Evolutionary conservation across 2,113 vertebrate genomes (phyloP).

Genomic region (Apteryx owenii): DNA sequence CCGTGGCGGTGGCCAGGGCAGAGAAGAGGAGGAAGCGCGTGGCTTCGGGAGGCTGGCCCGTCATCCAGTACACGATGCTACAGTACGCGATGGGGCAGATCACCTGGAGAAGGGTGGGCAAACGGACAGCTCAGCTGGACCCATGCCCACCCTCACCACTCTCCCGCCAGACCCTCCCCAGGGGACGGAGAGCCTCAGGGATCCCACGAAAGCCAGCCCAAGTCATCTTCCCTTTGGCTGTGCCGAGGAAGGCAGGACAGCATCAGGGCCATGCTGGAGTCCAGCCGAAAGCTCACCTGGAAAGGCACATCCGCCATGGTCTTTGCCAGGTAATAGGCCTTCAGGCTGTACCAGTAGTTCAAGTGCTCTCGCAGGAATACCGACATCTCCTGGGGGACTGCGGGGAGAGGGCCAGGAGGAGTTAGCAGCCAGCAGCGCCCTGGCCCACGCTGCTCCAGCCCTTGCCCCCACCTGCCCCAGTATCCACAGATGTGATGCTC

Average conservation of each 20-base stretch:
- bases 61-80: constrained; percentile 99
- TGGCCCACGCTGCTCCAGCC: not conserved
- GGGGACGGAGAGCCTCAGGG: not conserved
- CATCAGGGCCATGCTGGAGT: fast-evolving
- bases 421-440: not conserved
- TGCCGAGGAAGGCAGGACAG: not conserved
- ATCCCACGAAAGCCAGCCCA: not conserved
- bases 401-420: not conserved
- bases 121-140: not conserved
- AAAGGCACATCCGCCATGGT: constrained; percentile 97
- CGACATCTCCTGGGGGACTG: constrained; percentile 96
- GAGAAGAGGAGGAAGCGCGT: constrained; percentile 93
- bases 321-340: constrained; percentile 97
- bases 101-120: constrained; percentile 76
- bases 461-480: fast-evolving
- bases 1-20: constrained; percentile 90
- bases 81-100: constrained; percentile 95
- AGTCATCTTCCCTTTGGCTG: not conserved
- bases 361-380: constrained; percentile 96
- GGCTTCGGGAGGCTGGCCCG: constrained; percentile 92
- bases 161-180: not conserved
- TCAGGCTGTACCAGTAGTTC: constrained; percentile 99
- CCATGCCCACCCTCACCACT: not conserved
- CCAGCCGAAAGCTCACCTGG: constrained; percentile 80
- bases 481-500: not conserved